Evolutionary conservation across 2,888 invertebrate species (phyloP).

Genomic region (Zaprionus bogoriensis): DNA sequence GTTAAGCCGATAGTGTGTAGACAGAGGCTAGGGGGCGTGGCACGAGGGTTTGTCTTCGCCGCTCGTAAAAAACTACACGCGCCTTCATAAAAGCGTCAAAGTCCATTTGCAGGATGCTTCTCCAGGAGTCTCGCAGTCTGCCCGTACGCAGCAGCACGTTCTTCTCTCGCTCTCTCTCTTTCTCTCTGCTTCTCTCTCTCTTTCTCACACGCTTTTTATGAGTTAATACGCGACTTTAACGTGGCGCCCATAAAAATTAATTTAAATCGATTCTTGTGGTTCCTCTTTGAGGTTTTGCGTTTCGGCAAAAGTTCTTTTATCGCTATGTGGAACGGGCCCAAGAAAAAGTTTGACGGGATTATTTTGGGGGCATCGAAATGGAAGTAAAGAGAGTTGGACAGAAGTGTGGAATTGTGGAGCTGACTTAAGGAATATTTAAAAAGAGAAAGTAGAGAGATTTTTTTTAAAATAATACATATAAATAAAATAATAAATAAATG

Average conservation of each 20-base stretch:
- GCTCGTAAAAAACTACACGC: slow-evolving; percentile 73
- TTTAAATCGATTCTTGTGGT: slow-evolving; percentile 57
- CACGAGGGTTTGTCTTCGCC: not conserved
- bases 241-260: slow-evolving; percentile 62
- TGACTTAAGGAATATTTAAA: too few species aligned
- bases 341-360: not conserved
- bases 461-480: too few species aligned
- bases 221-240: slow-evolving; percentile 39
- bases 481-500: too few species aligned
- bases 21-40: not conserved
- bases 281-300: not conserved
- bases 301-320: not conserved
- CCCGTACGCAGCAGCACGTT: too few species aligned
- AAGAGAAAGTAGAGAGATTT: too few species aligned
- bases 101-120: slow-evolving; percentile 56
- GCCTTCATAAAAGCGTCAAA: slow-evolving; percentile 66
- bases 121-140: not conserved
- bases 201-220: slow-evolving; percentile 43
- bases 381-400: too few species aligned
- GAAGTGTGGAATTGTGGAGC: too few species aligned
- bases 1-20: slow-evolving; percentile 59
- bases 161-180: not conserved
- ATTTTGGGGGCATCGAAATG: too few species aligned
- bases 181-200: slow-evolving; percentile 6
- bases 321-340: not conserved